Conservation (phyloP, 1,140 invertebrate genomes). For the Sogatella furcifera region DNA sequence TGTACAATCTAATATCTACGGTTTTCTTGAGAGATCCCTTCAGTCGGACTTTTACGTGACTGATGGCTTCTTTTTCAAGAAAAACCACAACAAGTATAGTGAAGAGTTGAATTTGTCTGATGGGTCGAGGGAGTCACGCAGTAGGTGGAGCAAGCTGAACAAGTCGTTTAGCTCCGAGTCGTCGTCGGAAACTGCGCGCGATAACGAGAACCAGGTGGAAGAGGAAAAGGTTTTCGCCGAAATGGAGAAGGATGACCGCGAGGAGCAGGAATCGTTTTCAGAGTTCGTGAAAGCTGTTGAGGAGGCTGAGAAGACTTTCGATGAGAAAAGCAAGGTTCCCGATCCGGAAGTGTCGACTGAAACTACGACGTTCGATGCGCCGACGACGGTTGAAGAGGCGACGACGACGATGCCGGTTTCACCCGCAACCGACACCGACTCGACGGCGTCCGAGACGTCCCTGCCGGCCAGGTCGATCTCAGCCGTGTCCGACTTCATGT, state of each 20-base stretch:
- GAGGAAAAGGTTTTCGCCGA: conserved; percentile 35
- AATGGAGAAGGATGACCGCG: conserved; percentile 26
- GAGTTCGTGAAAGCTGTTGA: conserved; percentile 28
- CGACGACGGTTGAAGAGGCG: too few relatives aligned
- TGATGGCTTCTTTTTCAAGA: conserved; percentile 54
- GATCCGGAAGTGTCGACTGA: too few relatives aligned
- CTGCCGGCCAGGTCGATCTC: conserved; percentile 45
- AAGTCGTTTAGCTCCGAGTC: neutral
- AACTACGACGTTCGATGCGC: too few relatives aligned
- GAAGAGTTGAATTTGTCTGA: conserved; percentile 1
- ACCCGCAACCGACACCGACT: conserved; percentile 22
- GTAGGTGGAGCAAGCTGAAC: neutral
- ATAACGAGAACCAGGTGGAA: conserved; percentile 19
- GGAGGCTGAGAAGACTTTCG: conserved; percentile 24
- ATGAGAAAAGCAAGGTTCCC: conserved; percentile 16
- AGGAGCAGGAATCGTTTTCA: conserved; percentile 24
- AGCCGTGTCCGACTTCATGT: conserved; percentile 56
- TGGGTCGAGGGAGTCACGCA: neutral
- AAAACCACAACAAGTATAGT: conserved; percentile 37
- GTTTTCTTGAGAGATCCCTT: conserved; percentile 51
- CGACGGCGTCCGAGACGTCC: neutral
- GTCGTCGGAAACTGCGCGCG: neutral
- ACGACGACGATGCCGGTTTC: too few relatives aligned
- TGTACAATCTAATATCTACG: conserved; percentile 62
- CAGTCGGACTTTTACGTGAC: conserved; percentile 54